Evolutionary conservation across 2,888 invertebrate genomes (phyloP).

Genomic region (Zygothrica quintamaculata): DNA sequence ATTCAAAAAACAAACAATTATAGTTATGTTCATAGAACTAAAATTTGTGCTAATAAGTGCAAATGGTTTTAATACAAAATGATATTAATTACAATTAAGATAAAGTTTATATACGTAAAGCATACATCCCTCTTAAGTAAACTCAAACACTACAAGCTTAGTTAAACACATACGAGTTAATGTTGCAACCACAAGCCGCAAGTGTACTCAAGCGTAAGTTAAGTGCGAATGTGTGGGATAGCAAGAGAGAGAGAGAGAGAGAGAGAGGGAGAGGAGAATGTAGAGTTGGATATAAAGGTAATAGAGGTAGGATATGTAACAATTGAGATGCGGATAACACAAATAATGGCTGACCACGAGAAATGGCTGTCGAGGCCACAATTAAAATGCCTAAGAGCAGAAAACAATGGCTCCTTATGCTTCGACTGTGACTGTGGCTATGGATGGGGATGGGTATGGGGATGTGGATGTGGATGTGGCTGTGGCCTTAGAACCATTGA

Average conservation of each 20-base stretch:
- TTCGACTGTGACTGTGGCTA: conserved; percentile 33
- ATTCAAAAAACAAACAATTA: neutral
- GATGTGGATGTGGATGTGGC: no score
- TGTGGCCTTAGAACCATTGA: conserved; percentile 54
- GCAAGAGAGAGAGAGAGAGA: no score
- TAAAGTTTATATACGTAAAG: no score
- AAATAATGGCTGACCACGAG: conserved; percentile 64
- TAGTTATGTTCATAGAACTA: neutral
- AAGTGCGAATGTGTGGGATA: conserved; percentile 4
- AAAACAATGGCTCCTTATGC: conserved; percentile 41
- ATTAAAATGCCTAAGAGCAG: conserved; percentile 62
- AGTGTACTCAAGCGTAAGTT: conserved; percentile 23
- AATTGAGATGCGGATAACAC: conserved; percentile 36
- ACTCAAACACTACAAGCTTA: no score
- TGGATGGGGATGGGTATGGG: no score
- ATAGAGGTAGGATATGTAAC: conserved; percentile 13
- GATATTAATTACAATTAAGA: no score
- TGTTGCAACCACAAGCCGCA: conserved; percentile 30
- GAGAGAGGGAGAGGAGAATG: neutral
- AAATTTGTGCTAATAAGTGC: neutral
- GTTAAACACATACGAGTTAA: neutral
- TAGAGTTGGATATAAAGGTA: no score
- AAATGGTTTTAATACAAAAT: neutral
- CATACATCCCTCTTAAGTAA: no score
- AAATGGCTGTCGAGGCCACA: conserved; percentile 56